Conservation (phyloP, 2,888 invertebrate species). For the Sturmia bella region DNA sequence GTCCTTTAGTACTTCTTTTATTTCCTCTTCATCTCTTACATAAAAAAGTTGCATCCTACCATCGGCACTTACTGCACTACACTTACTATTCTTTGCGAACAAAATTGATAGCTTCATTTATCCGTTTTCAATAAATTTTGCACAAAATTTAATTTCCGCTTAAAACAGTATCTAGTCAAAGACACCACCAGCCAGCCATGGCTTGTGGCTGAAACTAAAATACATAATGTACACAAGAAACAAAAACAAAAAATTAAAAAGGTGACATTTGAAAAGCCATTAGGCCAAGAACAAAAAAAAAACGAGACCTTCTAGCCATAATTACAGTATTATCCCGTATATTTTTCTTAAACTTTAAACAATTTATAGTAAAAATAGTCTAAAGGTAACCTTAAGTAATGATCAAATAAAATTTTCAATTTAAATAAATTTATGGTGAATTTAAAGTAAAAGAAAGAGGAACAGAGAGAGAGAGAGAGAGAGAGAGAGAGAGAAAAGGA, state of each 20-base stretch:
- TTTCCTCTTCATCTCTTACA: conserved; percentile 36
- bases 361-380: neutral
- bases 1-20: neutral
- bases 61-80: conserved; percentile 4
- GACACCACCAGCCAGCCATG: neutral
- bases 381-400: conserved; percentile 17
- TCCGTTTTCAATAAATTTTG: conserved; percentile 81
- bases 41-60: conserved; percentile 30
- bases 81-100: conserved; percentile 23
- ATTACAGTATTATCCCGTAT: conserved; percentile 46
- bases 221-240: conserved; percentile 2
- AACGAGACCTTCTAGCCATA: conserved; percentile 36
- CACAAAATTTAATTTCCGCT: conserved; percentile 80
- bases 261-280: conserved; percentile 52
- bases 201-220: neutral
- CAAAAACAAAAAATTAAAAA: conserved; percentile 43
- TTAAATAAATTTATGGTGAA: conserved; percentile 39
- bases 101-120: conserved; percentile 76
- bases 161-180: conserved; percentile 68
- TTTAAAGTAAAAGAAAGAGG: neutral
- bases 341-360: neutral
- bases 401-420: conserved; percentile 51
- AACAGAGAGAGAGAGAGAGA: too few relatives aligned
- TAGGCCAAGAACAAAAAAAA: conserved; percentile 20
- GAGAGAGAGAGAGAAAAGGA: too few relatives aligned